phyloP scores from a whole-genome alignment of 2,113 vertebrate species.

The Tonatia bakeri region DNA sequence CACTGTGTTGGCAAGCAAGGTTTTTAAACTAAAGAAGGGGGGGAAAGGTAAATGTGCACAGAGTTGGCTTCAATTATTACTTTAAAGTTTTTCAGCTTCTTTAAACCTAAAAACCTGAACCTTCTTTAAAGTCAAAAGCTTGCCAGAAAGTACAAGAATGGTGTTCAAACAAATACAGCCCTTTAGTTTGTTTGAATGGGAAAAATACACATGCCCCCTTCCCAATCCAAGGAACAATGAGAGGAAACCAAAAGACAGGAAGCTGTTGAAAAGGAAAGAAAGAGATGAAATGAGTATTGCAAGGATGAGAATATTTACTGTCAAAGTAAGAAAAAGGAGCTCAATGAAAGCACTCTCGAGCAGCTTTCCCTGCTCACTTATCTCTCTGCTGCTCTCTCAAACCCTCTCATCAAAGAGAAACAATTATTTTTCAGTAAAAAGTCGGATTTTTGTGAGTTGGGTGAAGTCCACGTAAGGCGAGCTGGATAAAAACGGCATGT shows the following conservation, averaged over 20 bases:
- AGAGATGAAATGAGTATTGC: constrained; percentile 65
- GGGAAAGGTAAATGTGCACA: neutral
- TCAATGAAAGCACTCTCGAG: constrained; percentile 41
- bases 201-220: constrained; percentile 61
- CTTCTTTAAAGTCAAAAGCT: constrained; percentile 44
- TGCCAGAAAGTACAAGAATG: constrained; percentile 57
- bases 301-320: constrained; percentile 69
- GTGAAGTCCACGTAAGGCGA: neutral
- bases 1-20: neutral
- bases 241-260: constrained; percentile 68
- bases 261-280: constrained; percentile 75
- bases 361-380: neutral
- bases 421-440: constrained; percentile 49
- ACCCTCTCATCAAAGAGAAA: constrained; percentile 22
- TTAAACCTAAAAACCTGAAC: constrained; percentile 58
- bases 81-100: constrained; percentile 54
- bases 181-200: constrained; percentile 43
- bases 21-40: neutral
- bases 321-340: constrained; percentile 63
- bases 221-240: constrained; percentile 55
- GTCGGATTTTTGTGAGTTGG: constrained; percentile 3
- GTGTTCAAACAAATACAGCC: constrained; percentile 60
- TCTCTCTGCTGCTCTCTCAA: neutral
- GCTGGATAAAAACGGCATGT: neutral
- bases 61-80: constrained; percentile 20